Evolutionary conservation across 2,888 invertebrate genomes (phyloP), one percentile per base, ranked within the genome.

Genomic region (Cephalotes varians): DNA sequence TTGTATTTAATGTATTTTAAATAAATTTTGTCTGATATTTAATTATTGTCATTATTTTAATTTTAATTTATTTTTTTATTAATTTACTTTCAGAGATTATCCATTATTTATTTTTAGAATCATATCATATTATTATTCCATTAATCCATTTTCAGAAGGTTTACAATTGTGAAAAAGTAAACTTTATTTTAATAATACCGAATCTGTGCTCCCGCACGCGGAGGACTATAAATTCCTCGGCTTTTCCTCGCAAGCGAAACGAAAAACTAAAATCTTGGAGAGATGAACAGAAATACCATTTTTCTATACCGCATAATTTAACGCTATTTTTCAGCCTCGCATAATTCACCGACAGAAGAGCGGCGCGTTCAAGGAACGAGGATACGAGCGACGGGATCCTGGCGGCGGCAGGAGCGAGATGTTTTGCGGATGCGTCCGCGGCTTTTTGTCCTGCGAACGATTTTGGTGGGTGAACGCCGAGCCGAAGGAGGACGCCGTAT

Each of bases 341-440:
- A 82, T 85, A 83, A 87, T 74, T 83, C 81, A 79, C 34, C 76
- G 80, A 37, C 62, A 62, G 51, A 40, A 4, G 34, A 67, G 77
- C 67, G 49, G 60, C 34, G 58, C 54, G 73, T 77, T 49, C 79
- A 79, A 81, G 82, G 81, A 69, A 79, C 64, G 62, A 77, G 65
- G 15, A 21, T 81, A 79, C 85, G 87, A 88, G 87, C 91, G 87
- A 88, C 87, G 90, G 90, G 91, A 92, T 92, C 91, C 90, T 92
- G 87, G 87, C 84, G 84, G 81, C 89, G 88, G 87, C 81, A 80
- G 72, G 85, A 91, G 90, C 92, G 84, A 93, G 91, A 93, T 93
- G 92, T 93, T 93, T 93, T 93, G 92, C 91, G 90, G 88, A 85
- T 85, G 82, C 82, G 85, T 54, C 86, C 88, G 87, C 85, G 85